Evolutionary conservation across 2,888 invertebrate genomes (phyloP), one percentile per base, ranked within the genome.

Genomic region (Tenodera sinensis): DNA sequence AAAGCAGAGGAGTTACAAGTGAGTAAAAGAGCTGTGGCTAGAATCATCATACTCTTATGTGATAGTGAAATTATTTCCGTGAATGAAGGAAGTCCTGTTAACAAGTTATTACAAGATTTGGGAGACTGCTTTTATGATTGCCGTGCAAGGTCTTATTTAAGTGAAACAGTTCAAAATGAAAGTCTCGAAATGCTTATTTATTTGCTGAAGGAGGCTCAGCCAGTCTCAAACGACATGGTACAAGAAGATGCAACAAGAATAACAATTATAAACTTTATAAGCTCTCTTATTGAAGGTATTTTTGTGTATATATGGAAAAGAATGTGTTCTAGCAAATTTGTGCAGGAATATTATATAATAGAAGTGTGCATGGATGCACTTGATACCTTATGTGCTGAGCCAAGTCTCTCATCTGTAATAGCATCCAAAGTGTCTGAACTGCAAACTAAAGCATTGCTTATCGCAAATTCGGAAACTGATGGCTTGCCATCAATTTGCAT

Each of bases 11-110:
- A 71, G 54, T n/a, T 34, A 9, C 27, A 82, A 8, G n/a, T 87
- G 14, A 87, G 87, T 14, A 34, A 15, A 12, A 87, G 90, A 47
- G 91, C 91, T 28, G 91, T 92, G 89, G 91, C 93, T n/a, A 28
- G 91, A 4, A 89, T 92, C 82, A 91, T 92, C 42, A 89, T 91
- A 47, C 89, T 92, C 14, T 89, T 93, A 0, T 89, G 91, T 14
- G 92, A 92, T 89, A 91, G 92, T 27, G 87, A 88, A 30, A 85
- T 92, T 20, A 71, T 71, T 71, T 71, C 54, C 25, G 20, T 71
- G 6, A 25, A 6, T 20, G 54, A 15, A 71, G 54, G 54, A 71
- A 71, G 54, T 25, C 54, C 54, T 20, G 20, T 71, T 71, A 0
- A 71, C 6, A 25, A 71, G 4, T 15, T 20, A 20, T 6, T 71